Conservation (phyloP, 2,797 vertebrate genomes). For the Eulemur mongoz region DNA sequence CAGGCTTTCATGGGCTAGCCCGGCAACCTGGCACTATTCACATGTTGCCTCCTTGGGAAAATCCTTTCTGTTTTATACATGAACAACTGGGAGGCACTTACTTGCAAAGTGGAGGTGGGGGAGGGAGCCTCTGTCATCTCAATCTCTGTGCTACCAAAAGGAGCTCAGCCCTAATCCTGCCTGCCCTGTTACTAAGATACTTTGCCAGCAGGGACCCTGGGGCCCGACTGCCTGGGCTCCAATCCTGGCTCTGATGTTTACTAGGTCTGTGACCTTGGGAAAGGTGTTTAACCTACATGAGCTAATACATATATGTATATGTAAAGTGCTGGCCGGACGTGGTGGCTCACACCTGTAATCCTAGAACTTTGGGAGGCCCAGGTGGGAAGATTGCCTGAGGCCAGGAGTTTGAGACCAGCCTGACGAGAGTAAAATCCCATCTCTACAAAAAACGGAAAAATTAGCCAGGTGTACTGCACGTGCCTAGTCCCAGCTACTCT, state of each 20-base stretch:
- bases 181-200: not conserved
- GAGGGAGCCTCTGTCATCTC: not conserved
- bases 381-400: not conserved
- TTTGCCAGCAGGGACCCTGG: not conserved
- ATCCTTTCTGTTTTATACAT: not conserved
- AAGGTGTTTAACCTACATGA: not conserved
- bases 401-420: too few species aligned
- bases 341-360: not conserved
- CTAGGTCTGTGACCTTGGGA: not conserved
- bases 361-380: not conserved
- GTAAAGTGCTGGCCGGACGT: not conserved
- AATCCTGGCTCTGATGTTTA: not conserved
- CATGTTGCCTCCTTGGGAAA: not conserved
- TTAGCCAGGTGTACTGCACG: not conserved
- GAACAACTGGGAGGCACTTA: not conserved
- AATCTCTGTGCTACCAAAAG: not conserved
- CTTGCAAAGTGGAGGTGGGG: not conserved
- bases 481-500: not conserved
- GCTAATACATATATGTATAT: too few species aligned
- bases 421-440: not conserved
- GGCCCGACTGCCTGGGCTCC: too few species aligned
- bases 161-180: too few species aligned
- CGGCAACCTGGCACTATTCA: not conserved
- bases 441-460: not conserved
- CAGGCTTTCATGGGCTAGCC: not conserved